phyloP scores from a whole-genome alignment of 2,888 invertebrate genomes.

The Lasius fuliginosus region DNA sequence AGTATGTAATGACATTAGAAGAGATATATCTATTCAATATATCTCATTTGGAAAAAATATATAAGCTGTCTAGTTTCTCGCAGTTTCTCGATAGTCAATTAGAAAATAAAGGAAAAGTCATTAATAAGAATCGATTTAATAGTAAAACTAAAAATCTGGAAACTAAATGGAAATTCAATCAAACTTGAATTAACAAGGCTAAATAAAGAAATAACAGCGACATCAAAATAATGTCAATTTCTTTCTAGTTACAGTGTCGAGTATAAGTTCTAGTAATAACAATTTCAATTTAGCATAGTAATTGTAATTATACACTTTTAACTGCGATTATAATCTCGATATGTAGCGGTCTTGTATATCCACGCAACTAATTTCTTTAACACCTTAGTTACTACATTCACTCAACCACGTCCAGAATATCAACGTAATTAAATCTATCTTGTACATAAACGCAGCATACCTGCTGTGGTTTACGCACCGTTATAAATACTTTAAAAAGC shows the following conservation, averaged over 20 bases:
- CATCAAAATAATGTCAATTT: background rate
- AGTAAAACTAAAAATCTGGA: background rate
- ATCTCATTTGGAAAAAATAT: background rate
- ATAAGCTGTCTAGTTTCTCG: background rate
- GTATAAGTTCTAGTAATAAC: conserved; percentile 35
- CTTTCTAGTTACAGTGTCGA: background rate
- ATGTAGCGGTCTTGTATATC: conserved; percentile 37
- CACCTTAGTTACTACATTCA: conserved; percentile 51
- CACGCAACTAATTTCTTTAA: conserved; percentile 67
- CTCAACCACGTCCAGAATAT: conserved; percentile 25
- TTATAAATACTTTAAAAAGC: background rate
- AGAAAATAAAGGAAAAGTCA: background rate
- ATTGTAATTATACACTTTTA: conserved; percentile 59
- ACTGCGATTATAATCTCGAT: conserved; percentile 64
- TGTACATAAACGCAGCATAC: conserved; percentile 40
- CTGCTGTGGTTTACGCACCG: background rate
- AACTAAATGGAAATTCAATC: background rate
- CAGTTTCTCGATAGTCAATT: background rate
- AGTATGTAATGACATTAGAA: background rate
- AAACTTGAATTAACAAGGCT: background rate
- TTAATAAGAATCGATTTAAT: background rate
- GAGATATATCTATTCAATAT: background rate
- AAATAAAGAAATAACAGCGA: conserved; percentile 1
- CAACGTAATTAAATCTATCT: conserved; percentile 49
- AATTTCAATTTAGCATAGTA: conserved; percentile 61